Evolutionary conservation across 2,797 vertebrate species (phyloP).

Genomic region (Karalla daura): DNA sequence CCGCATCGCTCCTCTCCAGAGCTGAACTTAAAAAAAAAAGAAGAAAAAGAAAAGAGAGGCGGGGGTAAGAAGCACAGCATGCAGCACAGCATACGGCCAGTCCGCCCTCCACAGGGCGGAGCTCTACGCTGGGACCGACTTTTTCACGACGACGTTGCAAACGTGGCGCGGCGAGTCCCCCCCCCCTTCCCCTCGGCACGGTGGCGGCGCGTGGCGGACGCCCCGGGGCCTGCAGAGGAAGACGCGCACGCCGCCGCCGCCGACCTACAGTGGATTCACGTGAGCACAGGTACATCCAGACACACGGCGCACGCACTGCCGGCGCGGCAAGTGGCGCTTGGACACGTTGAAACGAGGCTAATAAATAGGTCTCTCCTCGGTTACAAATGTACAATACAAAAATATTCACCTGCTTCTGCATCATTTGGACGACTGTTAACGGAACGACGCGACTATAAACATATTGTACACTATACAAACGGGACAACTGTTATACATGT

Average conservation of each 20-base stretch:
- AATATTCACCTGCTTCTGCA: slow-evolving; percentile 68
- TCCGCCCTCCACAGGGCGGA: slow-evolving; percentile 49
- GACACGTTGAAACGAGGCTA: slow-evolving; percentile 47
- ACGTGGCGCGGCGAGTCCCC: slow-evolving; percentile 54
- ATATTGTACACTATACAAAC: slow-evolving; percentile 38
- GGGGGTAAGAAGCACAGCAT: slow-evolving; percentile 43
- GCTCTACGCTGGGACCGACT: slow-evolving; percentile 59
- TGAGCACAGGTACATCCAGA: slow-evolving; percentile 33
- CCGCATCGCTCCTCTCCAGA: slow-evolving; percentile 51
- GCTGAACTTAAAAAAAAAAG: slow-evolving; percentile 28
- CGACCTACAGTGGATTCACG: slow-evolving; percentile 22
- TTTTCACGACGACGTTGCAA: slow-evolving; percentile 36
- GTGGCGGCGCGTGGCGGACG: slow-evolving; percentile 28
- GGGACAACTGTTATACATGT: slow-evolving; percentile 15
- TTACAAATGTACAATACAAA: slow-evolving; percentile 83
- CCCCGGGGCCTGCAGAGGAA: slow-evolving; percentile 48
- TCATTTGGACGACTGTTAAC: slow-evolving; percentile 34
- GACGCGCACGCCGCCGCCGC: slow-evolving; percentile 31
- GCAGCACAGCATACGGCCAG: slow-evolving; percentile 67
- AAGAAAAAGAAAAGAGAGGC: slow-evolving; percentile 21
- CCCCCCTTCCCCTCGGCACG: slow-evolving; percentile 16
- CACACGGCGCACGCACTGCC: slow-evolving; percentile 57
- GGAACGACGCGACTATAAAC: slow-evolving; percentile 28
- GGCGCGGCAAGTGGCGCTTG: slow-evolving; percentile 31
- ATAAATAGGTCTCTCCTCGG: slow-evolving; percentile 73